A percentile compares a stretch with the other conserved stretches of the same genome.
phyloP scores from a whole-genome alignment of 1,140 invertebrate genomes.

The Popillia japonica region DNA sequence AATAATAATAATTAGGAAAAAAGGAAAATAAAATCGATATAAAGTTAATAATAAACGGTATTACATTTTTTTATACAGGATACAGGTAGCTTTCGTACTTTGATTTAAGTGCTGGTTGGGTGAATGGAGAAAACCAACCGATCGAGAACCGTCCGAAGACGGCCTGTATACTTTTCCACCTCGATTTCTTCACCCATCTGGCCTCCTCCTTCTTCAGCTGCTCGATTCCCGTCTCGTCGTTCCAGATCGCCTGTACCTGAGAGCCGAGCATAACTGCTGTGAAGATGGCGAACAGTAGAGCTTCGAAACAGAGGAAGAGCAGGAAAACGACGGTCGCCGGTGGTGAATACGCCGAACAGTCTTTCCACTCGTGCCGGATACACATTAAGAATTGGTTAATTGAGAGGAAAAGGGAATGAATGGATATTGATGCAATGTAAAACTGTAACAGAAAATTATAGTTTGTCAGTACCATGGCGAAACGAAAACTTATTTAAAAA shows the following conservation, averaged over 20 bases:
- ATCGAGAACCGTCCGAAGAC: constrained; percentile 95
- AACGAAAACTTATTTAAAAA: constrained; percentile 41
- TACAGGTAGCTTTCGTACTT: constrained; percentile 81
- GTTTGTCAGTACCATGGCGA: too few relatives aligned
- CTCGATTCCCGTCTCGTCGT: constrained; percentile 98
- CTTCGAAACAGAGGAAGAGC: constrained; percentile 96
- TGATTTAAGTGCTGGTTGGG: constrained; percentile 77
- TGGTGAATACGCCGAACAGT: constrained; percentile 91
- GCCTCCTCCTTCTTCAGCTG: constrained; percentile 94
- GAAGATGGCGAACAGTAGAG: constrained; percentile 97
- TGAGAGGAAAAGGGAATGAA: constrained; percentile 91
- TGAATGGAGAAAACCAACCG: constrained; percentile 95
- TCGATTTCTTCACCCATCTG: constrained; percentile 87
- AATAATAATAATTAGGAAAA: constrained; percentile 1
- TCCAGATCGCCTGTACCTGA: constrained; percentile 97
- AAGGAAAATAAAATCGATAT: background rate
- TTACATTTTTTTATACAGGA: constrained; percentile 67
- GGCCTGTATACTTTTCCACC: constrained; percentile 92
- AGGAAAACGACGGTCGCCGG: constrained; percentile 95
- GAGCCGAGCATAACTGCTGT: constrained; percentile 98
- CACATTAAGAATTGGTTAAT: constrained; percentile 95
- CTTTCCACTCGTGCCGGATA: constrained; percentile 93
- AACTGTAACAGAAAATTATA: constrained; percentile 74
- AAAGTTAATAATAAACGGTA: constrained; percentile 3
- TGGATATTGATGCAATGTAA: constrained; percentile 95